Percentiles rank a stretch among this genome's conserved stretches.
Evolutionary conservation across 2,113 vertebrate genomes (phyloP).

Genomic region (Caretta caretta): DNA sequence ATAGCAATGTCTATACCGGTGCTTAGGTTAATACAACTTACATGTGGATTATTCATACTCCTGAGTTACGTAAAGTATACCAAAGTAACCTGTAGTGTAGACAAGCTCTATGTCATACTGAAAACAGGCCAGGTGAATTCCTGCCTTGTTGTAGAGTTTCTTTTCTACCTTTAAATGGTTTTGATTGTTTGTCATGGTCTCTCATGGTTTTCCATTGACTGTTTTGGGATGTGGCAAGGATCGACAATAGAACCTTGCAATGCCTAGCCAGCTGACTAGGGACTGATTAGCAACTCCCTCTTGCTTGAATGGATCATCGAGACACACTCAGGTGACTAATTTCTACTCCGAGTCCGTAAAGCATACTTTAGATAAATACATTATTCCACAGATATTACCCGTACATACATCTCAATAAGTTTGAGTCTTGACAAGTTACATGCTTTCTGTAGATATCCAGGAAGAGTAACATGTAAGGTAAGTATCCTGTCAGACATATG

Average conservation of each 20-base stretch:
- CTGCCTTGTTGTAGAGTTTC: neutral
- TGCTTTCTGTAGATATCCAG: neutral
- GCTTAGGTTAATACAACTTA: neutral
- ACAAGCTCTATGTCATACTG: neutral
- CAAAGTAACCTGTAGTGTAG: neutral
- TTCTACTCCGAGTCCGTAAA: neutral
- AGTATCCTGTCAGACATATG: neutral
- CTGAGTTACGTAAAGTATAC: neutral
- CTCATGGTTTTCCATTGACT: neutral
- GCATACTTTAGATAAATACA: neutral
- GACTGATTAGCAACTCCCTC: neutral
- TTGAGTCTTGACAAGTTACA: neutral
- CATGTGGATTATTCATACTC: neutral
- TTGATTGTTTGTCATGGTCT: neutral
- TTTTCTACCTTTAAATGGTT: neutral
- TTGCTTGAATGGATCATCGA: neutral
- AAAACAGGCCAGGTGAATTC: neutral
- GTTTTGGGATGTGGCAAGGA: neutral
- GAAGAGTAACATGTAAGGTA: no score
- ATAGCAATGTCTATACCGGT: neutral
- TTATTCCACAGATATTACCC: neutral
- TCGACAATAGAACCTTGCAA: neutral
- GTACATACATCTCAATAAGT: neutral
- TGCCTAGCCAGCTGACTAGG: neutral
- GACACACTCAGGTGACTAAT: neutral